Conservation (phyloP, 1,140 invertebrate species). For the Apis mellifera region DNA sequence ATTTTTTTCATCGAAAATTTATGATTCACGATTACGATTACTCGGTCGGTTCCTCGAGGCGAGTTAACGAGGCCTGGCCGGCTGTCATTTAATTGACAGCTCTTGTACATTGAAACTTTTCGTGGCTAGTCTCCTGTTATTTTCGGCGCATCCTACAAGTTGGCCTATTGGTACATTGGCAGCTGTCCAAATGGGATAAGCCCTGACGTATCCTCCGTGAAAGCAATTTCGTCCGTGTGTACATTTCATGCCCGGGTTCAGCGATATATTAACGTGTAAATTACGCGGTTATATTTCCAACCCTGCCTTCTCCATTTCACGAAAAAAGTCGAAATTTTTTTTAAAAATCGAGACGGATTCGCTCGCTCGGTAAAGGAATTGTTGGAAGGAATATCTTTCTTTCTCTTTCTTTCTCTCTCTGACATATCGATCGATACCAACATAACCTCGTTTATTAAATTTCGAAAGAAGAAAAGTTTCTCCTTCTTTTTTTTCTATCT, state of each 20-base stretch:
- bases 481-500: no score
- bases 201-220: slow-evolving; percentile 54
- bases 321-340: no score
- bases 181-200: slow-evolving; percentile 69
- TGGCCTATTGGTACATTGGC: slow-evolving; percentile 64
- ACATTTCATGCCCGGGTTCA: slow-evolving; percentile 1
- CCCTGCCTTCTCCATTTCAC: no score
- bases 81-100: slow-evolving; percentile 49
- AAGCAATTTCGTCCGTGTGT: slow-evolving; percentile 43
- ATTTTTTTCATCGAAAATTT: no score
- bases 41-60: neutral
- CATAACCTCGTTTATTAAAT: no score
- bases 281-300: slow-evolving; percentile 38
- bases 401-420: no score
- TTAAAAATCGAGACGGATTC: no score
- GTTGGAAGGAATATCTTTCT: no score
- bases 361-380: no score
- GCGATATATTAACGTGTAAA: slow-evolving; percentile 13
- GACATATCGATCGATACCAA: no score
- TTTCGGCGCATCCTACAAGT: slow-evolving; percentile 64
- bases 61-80: neutral
- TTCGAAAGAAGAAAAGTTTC: no score
- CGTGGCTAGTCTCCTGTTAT: slow-evolving; percentile 60
- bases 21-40: no score
- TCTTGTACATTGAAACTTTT: slow-evolving; percentile 57